A percentile compares a stretch with the other conserved stretches of the same genome.
These are phyloP conservation scores for Quadroppia sp. DNA, from an alignment of 2,888 invertebrate genomes.

Conservation along the genomic window DNA sequence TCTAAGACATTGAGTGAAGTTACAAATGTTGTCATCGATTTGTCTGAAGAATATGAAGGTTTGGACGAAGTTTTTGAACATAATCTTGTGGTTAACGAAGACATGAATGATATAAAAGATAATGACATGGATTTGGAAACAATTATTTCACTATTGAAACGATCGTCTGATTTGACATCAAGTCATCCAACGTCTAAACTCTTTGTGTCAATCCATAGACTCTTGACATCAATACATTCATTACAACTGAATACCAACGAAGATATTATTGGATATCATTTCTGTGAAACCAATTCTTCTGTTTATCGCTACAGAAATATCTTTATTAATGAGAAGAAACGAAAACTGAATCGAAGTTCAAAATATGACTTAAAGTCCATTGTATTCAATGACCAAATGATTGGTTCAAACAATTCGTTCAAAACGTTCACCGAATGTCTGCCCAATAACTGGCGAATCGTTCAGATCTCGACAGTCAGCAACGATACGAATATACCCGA, in stretches of 20 bases:
- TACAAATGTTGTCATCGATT: background rate
- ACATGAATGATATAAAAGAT: background rate
- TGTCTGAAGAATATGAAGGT: background rate
- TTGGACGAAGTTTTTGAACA: constrained; percentile 4
- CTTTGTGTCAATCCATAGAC: constrained; percentile 7
- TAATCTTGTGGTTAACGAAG: background rate
- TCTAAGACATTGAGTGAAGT: background rate
- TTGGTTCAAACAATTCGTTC: background rate
- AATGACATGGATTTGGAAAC: background rate
- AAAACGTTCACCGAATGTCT: background rate
- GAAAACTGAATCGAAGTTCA: background rate
- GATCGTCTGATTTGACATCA: background rate
- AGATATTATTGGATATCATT: constrained; percentile 25
- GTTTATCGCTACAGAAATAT: constrained; percentile 40
- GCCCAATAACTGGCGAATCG: constrained; percentile 45
- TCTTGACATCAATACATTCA: constrained; percentile 6
- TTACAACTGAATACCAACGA: background rate
- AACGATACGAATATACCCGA: constrained; percentile 40
- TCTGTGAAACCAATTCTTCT: constrained; percentile 14
- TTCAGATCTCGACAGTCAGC: constrained; percentile 43
- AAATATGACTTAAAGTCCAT: constrained; percentile 1
- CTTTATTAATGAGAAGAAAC: constrained; percentile 34
- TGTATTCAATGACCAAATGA: background rate
- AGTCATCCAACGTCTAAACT: constrained; percentile 23
- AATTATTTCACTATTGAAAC: constrained; percentile 2